phyloP scores from a whole-genome alignment of 2,797 vertebrate species.

The Sylvilagus floridanus region DNA sequence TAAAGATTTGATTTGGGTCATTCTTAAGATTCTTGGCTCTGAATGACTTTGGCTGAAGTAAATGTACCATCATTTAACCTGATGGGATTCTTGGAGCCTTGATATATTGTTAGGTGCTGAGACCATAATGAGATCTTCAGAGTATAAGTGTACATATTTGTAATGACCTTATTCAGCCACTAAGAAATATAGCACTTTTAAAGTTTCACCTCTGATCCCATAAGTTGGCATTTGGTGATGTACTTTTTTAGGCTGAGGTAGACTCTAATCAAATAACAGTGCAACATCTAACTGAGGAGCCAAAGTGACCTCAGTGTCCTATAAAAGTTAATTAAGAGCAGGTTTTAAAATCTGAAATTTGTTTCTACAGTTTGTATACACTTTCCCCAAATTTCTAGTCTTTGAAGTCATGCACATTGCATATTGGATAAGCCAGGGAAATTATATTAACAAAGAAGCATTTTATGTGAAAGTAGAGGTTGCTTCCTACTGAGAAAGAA shows the following conservation, averaged over 20 bases:
- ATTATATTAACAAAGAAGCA: constrained; percentile 55
- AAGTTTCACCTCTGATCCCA: background rate
- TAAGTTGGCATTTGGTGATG: constrained; percentile 31
- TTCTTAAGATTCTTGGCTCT: constrained; percentile 81
- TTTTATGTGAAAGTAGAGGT: constrained; percentile 69
- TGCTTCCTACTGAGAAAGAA: constrained; percentile 64
- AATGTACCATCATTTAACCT: constrained; percentile 12
- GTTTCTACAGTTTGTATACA: constrained; percentile 18
- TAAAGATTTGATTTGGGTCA: constrained; percentile 91
- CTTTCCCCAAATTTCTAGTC: constrained; percentile 61
- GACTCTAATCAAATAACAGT: background rate
- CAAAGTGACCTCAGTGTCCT: constrained; percentile 58
- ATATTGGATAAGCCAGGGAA: constrained; percentile 77
- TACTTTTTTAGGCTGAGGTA: background rate
- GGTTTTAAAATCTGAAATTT: constrained; percentile 71
- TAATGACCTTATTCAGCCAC: constrained; percentile 21
- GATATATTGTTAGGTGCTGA: background rate
- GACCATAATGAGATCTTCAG: too few species aligned
- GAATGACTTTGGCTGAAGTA: constrained; percentile 76
- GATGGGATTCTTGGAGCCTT: constrained; percentile 55
- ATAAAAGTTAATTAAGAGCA: constrained; percentile 51
- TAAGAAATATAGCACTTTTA: constrained; percentile 24
- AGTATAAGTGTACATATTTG: background rate
- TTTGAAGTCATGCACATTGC: constrained; percentile 67
- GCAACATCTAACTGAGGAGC: constrained; percentile 27